A percentile compares a stretch with the other conserved stretches of the same genome.
These are phyloP conservation scores for Porites australiensis DNA, from an alignment of 64 coral and sea anemone species.

Conservation along the genomic window DNA sequence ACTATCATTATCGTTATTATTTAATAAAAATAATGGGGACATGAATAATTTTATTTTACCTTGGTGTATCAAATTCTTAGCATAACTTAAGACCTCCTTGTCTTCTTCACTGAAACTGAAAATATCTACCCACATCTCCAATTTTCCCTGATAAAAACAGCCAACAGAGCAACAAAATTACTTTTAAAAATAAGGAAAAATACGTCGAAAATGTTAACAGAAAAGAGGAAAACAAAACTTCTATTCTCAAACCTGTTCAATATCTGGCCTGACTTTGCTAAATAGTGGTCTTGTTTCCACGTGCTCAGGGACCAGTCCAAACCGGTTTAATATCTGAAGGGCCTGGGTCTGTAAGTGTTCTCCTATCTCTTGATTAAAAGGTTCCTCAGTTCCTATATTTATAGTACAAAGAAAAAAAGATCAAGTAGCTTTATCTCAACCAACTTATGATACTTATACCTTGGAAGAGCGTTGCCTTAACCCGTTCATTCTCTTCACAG, in stretches of 20 bases:
- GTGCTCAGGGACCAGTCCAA: constrained; percentile 81
- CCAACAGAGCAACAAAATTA: neutral
- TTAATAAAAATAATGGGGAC: no score
- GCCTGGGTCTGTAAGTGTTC: constrained; percentile 37
- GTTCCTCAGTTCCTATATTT: neutral
- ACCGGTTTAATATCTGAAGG: constrained; percentile 42
- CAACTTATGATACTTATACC: no score
- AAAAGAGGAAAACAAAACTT: neutral
- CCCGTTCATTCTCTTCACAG: no score
- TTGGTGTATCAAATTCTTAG: neutral
- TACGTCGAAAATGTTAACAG: neutral
- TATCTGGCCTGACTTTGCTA: neutral
- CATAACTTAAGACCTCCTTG: constrained; percentile 14
- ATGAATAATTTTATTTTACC: no score
- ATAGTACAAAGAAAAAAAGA: neutral
- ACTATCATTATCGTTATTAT: no score
- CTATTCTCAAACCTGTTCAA: neutral
- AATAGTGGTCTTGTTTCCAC: constrained; percentile 75
- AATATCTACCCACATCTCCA: constrained; percentile 54
- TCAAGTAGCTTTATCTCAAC: neutral
- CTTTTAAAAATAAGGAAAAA: neutral
- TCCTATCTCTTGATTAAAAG: constrained; percentile 10
- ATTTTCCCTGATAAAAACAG: constrained; percentile 39
- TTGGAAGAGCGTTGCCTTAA: no score
- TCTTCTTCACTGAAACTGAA: constrained; percentile 47